Conservation (phyloP, 1,140 invertebrate species). For the Diabrotica virgifera region DNA sequence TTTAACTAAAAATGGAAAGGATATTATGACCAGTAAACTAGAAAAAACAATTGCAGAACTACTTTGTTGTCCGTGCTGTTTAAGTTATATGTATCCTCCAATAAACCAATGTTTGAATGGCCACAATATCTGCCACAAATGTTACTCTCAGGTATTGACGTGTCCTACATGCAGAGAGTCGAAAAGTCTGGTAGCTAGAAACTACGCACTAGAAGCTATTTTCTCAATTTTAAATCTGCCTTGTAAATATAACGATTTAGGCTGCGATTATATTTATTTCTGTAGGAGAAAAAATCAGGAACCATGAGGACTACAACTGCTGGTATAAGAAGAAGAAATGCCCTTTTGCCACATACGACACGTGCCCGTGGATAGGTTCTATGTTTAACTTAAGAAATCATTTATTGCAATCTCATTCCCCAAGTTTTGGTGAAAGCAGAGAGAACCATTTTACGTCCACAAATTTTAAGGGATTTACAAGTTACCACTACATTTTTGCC, state of each 20-base stretch:
- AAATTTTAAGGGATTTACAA: neutral
- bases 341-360: neutral
- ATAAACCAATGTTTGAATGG: constrained; percentile 4
- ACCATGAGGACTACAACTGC: neutral
- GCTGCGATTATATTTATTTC: constrained; percentile 3
- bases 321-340: neutral
- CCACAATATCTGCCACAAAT: constrained; percentile 7
- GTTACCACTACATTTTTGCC: constrained; percentile 10
- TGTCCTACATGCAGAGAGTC: constrained; percentile 5
- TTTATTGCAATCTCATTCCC: neutral
- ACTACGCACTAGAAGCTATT: constrained; percentile 6
- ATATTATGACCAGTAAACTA: neutral
- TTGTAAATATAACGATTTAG: neutral
- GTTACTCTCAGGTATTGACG: neutral
- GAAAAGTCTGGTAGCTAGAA: constrained; percentile 6
- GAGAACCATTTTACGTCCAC: neutral
- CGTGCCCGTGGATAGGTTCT: neutral
- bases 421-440: neutral
- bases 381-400: constrained; percentile 4
- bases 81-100: constrained; percentile 5
- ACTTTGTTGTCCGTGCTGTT: constrained; percentile 9
- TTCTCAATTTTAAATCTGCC: neutral
- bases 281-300: neutral
- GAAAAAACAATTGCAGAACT: neutral
- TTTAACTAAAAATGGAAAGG: constrained; percentile 69